A percentile compares a stretch with the other conserved stretches of the same genome.
Conservation (phyloP, 2,888 invertebrate genomes). For the Drosophila quasianomalipes region DNA sequence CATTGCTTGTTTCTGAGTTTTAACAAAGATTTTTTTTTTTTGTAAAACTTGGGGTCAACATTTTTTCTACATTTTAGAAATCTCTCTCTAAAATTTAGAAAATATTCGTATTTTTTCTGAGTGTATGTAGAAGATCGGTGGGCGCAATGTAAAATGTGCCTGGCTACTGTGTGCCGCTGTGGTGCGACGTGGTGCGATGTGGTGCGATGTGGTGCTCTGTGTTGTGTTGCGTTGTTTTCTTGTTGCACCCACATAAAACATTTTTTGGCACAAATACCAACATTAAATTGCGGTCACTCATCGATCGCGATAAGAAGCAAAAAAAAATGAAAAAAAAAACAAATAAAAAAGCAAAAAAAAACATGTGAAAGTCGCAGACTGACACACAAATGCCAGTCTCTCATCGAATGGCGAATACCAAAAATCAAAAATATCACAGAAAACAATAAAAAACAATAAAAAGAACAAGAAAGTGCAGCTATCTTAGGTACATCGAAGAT, state of each 20-base stretch:
- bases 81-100: background rate
- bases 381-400: constrained; percentile 56
- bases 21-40: too few species aligned
- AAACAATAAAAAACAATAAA: constrained; percentile 12
- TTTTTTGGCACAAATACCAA: constrained; percentile 75
- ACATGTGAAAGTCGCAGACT: constrained; percentile 60
- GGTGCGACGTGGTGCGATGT: background rate
- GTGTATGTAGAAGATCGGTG: constrained; percentile 19
- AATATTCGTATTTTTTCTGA: background rate
- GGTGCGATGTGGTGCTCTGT: constrained; percentile 25
- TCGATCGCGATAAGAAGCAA: constrained; percentile 66
- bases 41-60: too few species aligned
- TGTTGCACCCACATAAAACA: constrained; percentile 73
- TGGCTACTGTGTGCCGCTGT: constrained; percentile 42
- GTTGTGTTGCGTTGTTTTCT: background rate
- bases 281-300: constrained; percentile 49
- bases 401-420: background rate
- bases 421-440: constrained; percentile 31
- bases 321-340: background rate
- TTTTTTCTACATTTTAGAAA: background rate
- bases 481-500: background rate
- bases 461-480: background rate
- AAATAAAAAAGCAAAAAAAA: constrained; percentile 13
- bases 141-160: constrained; percentile 52
- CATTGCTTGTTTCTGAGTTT: too few species aligned